A percentile compares a stretch with the other conserved stretches of the same genome.
Conservation (phyloP, 2,888 invertebrate genomes). For the Perizoma flavofasciatum region DNA sequence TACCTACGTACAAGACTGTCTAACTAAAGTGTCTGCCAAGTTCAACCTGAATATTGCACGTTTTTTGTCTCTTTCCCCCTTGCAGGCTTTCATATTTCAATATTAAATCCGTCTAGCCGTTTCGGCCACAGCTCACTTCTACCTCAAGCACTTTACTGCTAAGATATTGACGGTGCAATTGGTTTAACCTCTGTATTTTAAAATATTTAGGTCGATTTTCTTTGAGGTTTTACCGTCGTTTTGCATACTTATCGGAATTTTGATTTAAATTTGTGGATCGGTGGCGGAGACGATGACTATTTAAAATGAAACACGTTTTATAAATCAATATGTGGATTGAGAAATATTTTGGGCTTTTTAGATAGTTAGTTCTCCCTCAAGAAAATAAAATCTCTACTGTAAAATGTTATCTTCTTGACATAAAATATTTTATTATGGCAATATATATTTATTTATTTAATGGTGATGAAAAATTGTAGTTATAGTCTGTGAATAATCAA, state of each 20-base stretch:
- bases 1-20: slow-evolving; percentile 32
- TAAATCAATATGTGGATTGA: slow-evolving; percentile 30
- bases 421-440: no score
- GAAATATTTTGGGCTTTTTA: slow-evolving; percentile 22
- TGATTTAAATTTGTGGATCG: slow-evolving; percentile 20
- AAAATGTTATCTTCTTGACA: background rate
- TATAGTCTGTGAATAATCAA: no score
- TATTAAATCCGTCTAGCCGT: slow-evolving; percentile 60
- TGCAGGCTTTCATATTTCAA: slow-evolving; percentile 50
- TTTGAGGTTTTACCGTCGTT: slow-evolving; percentile 26
- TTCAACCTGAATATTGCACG: slow-evolving; percentile 59
- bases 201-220: slow-evolving; percentile 6
- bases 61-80: slow-evolving; percentile 41
- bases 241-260: slow-evolving; percentile 28
- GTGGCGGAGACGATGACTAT: slow-evolving; percentile 21
- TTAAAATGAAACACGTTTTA: slow-evolving; percentile 29
- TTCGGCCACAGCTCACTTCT: slow-evolving; percentile 40
- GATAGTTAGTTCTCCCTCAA: slow-evolving; percentile 25
- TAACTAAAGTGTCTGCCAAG: slow-evolving; percentile 56
- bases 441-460: no score
- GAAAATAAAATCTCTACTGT: slow-evolving; percentile 8
- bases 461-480: background rate
- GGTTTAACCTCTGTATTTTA: slow-evolving; percentile 19
- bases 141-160: slow-evolving; percentile 37
- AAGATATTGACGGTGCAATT: slow-evolving; percentile 31